These are phyloP conservation scores for Morone saxatilis DNA, from an alignment of 2,113 vertebrate genomes.

Conservation along the genomic window DNA sequence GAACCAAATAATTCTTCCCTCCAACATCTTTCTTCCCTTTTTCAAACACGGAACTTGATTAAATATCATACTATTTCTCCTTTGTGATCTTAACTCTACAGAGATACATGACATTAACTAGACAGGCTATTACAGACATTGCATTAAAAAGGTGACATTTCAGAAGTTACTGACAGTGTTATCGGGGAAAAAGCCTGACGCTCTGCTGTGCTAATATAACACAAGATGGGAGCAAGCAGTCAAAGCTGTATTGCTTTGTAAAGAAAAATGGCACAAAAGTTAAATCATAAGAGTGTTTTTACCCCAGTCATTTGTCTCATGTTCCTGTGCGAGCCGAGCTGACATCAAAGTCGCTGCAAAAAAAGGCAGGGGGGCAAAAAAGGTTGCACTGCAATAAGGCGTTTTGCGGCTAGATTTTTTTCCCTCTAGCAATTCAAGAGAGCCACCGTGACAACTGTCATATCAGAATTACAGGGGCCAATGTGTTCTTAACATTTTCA, in stretches of 20 bases:
- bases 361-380: conserved; percentile 9
- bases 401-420: conserved; percentile 17
- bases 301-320: not conserved
- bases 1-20: conserved; percentile 50
- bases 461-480: not conserved
- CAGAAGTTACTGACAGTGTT: not conserved
- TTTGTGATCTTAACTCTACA: not conserved
- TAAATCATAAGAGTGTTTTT: conserved; percentile 20
- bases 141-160: conserved; percentile 29
- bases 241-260: not conserved
- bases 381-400: not conserved
- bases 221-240: not conserved
- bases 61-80: conserved; percentile 10
- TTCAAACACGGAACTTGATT: conserved; percentile 14
- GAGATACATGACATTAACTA: conserved; percentile 19
- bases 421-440: conserved; percentile 12
- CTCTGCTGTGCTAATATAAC: conserved; percentile 5
- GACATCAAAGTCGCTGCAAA: conserved; percentile 13
- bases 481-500: not conserved
- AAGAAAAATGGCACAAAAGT: conserved; percentile 5
- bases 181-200: conserved; percentile 2
- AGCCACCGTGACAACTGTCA: conserved; percentile 6
- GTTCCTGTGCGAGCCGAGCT: not conserved
- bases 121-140: conserved; percentile 6
- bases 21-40: not conserved